Base-by-base conservation (phyloP, 2,797 vertebrate genomes). In the Gadopsis bispinosus region DNA sequence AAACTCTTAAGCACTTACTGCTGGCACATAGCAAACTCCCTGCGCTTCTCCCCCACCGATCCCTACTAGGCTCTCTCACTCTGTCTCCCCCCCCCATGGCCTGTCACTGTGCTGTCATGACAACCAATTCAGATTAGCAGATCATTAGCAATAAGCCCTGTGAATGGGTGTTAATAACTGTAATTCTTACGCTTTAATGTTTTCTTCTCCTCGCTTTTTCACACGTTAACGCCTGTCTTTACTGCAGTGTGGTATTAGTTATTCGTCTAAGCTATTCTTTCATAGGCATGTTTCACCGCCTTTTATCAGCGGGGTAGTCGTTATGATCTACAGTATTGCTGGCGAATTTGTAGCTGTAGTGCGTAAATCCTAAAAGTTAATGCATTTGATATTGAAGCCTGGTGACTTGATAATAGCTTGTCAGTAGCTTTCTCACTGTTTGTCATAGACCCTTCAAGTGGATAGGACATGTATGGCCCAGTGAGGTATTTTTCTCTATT, bases 91-190 rank as follows among this genome's bases (percentile, higher is more conserved):
- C 45, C 51, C 33, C 60, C 20, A 13, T 68, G 64, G 45, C 35
- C 31, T 69, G 72, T 77, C 73, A 66, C 22, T 4, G 33, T 17
- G 83, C 85, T 85, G 89, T 79, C 88, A 91, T 91, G 91, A 76
- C 88, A 92, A 92, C 88, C 64, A 17, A 33, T 69, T 85, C 62
- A 81, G 10, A 78, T 65, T 64, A 81, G 69, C 72, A 71, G 66
- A 66, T 87, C 54, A 48, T 82, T 70, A 84, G 67, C 72, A 64
- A 12, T 35, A 55, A 76, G 26, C 47, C 20, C 60, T 13, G 16
- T 61, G 50, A 80, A 66, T 48, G 51, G 37, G 4, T 60, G 59
- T 79, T 77, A 75, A 87, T 80, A 74, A 75, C 65, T 55, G 29
- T 84, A 68, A 85, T 87, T 73, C 84, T 51, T 39, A 48, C 3